A percentile compares a stretch with the other conserved stretches of the same genome.
These are phyloP conservation scores for Pheosia gnoma DNA, from an alignment of 2,888 invertebrate species.

Conservation along the genomic window DNA sequence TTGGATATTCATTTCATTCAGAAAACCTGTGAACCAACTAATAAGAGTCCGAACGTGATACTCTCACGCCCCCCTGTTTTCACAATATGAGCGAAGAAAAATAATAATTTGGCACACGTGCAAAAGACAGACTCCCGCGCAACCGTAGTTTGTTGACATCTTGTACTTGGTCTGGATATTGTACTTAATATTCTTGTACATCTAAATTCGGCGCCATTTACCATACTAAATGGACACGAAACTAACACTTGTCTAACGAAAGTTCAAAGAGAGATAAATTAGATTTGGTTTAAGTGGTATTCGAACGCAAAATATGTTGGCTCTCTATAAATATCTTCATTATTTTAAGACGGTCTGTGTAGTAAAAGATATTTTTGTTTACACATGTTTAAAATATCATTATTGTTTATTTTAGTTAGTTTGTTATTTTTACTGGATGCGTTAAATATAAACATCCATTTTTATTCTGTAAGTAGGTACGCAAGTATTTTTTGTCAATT, in stretches of 20 bases:
- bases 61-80: too few species aligned
- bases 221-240: slow-evolving; percentile 18
- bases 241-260: slow-evolving; percentile 1
- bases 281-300: neutral
- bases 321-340: slow-evolving; percentile 2
- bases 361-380: slow-evolving; percentile 4
- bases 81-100: slow-evolving; percentile 11
- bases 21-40: too few species aligned
- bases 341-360: neutral
- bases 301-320: neutral
- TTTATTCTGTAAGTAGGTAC: too few species aligned
- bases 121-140: slow-evolving; percentile 22
- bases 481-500: too few species aligned
- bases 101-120: slow-evolving; percentile 24
- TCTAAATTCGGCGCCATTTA: slow-evolving; percentile 29
- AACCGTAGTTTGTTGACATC: slow-evolving; percentile 39
- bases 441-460: neutral
- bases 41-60: too few species aligned
- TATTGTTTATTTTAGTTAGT: slow-evolving; percentile 4
- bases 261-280: slow-evolving; percentile 1
- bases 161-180: slow-evolving; percentile 25
- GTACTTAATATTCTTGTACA: slow-evolving; percentile 20
- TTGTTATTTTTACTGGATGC: neutral
- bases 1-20: too few species aligned
- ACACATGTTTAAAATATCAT: neutral